A percentile compares a stretch with the other conserved stretches of the same genome.
phyloP scores from a whole-genome alignment of 2,113 vertebrate species.

The Micromys minutus region DNA sequence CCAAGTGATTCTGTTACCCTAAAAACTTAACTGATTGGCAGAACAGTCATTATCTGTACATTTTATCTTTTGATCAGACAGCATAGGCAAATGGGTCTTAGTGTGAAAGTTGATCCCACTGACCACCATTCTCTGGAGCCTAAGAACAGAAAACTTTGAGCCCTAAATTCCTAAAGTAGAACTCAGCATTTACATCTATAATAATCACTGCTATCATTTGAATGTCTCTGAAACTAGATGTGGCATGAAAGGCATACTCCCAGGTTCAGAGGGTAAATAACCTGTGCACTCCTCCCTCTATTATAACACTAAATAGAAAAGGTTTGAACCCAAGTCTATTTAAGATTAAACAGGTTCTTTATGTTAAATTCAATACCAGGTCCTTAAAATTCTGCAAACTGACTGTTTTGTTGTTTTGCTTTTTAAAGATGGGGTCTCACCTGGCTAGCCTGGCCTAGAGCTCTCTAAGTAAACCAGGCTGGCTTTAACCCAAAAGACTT shows the following conservation, averaged over 20 bases:
- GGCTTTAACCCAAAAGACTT: not conserved
- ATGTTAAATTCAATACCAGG: conserved; percentile 34
- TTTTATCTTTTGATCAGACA: not conserved
- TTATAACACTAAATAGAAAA: not conserved
- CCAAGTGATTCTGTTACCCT: not conserved
- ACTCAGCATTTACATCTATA: conserved; percentile 2
- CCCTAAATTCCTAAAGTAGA: conserved; percentile 20
- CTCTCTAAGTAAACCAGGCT: not conserved
- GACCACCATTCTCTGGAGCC: not conserved
- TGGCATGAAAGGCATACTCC: not conserved
- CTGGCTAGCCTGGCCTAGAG: not conserved
- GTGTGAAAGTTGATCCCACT: conserved; percentile 20
- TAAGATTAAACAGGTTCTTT: conserved; percentile 17
- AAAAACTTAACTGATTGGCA: not conserved
- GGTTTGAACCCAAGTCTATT: not conserved
- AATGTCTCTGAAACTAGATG: conserved; percentile 6
- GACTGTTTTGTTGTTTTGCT: not conserved
- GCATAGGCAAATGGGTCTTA: conserved; percentile 19
- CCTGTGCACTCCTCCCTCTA: not conserved
- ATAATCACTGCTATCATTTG: not conserved
- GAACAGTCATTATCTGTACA: not conserved
- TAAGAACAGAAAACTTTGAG: conserved; percentile 14
- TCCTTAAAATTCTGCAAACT: not conserved
- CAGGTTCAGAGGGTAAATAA: conserved; percentile 38
- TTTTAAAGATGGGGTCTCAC: not conserved